Evolutionary conservation across 1,140 invertebrate species (phyloP), one percentile per base, ranked within the genome.

Genomic region (Diorhabda elongata): DNA sequence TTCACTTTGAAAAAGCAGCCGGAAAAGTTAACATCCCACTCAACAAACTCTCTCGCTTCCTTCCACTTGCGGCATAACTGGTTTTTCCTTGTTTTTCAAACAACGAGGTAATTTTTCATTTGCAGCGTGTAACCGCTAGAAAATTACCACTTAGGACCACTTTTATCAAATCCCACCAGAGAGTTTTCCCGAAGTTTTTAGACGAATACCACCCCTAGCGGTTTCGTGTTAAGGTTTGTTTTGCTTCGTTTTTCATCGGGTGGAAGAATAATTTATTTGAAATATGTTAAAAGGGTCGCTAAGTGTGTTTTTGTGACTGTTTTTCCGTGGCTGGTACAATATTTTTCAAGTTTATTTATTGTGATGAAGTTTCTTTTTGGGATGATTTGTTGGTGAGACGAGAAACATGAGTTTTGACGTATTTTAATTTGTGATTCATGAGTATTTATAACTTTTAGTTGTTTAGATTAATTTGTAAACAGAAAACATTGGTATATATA

Each of bases 111-210:
- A 73, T 74, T 74, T 74, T 74, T 74, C 73, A 74, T 74, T 68
- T 66, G 68, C 69, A 69, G 69, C 66, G 73, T 71, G 64, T 64
- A 73, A 74, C 73, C 73, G 67, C 73, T 67, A 71, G 73, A 74
- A 74, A 74, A 74, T 74, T 74, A 70, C 67, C 71, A 73, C 73
- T 74, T 72, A 74, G 71, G 71, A 70, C 62, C 73, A 74, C 73
- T 74, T 74, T 73, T 73, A 73, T 73, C 72, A 71, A 71, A 73
- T 73, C 65, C 68, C 58, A 47, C 65, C 57, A 67, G 58, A 67
- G 58, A 44, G 58, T 71, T 69, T 66, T 52, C 47, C 47, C 63
- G 58, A 57, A 44, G 60, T 58, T 69, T 60, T 69, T 58, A 52
- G 8, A 57, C 59, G 66, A 69, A 64, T 69, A 59, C 67, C 63